Evolutionary conservation across 2,797 vertebrate species (phyloP).

Genomic region (Triplophysa bombifrons): DNA sequence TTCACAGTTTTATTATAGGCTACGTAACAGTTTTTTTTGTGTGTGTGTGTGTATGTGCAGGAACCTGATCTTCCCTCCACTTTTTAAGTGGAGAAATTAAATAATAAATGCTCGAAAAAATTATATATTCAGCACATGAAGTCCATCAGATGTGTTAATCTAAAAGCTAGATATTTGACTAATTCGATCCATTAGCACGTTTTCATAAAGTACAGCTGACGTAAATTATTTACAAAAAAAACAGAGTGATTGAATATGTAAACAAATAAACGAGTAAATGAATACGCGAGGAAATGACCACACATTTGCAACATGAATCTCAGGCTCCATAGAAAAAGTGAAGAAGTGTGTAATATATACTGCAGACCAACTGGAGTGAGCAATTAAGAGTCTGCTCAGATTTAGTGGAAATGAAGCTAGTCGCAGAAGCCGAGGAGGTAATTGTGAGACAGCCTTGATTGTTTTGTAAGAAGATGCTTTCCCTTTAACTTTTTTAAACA

Average conservation of each 20-base stretch:
- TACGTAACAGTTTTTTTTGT: background rate
- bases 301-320: constrained; percentile 48
- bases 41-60: background rate
- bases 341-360: constrained; percentile 53
- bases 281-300: constrained; percentile 37
- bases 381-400: constrained; percentile 53
- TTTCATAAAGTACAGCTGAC: background rate
- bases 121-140: background rate
- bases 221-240: background rate
- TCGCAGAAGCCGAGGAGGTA: constrained; percentile 51
- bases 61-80: background rate
- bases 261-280: constrained; percentile 32
- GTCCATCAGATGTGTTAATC: background rate
- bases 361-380: constrained; percentile 47
- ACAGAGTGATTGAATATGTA: constrained; percentile 18
- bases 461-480: constrained; percentile 55
- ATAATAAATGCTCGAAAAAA: background rate
- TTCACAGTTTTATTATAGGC: background rate
- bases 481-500: constrained; percentile 61
- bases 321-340: constrained; percentile 53
- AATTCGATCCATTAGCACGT: background rate
- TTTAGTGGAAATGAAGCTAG: constrained; percentile 51
- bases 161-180: constrained; percentile 7
- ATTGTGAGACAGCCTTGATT: constrained; percentile 57
- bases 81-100: no score